Percentiles rank a stretch among this genome's conserved stretches.
These are phyloP conservation scores for Lagopus muta DNA, from an alignment of 2,113 vertebrate species.

Conservation along the genomic window DNA sequence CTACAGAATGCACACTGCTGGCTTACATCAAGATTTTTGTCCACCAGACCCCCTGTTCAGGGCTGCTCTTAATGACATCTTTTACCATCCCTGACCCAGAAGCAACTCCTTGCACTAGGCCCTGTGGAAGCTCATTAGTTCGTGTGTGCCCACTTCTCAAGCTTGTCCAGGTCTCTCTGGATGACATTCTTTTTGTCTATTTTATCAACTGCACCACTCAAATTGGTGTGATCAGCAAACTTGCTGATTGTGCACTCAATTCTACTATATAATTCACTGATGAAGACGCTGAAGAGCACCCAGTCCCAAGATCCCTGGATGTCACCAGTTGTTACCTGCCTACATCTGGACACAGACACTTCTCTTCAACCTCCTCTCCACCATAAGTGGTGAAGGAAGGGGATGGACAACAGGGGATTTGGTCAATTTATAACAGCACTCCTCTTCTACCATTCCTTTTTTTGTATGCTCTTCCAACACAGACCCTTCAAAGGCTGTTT, in stretches of 20 bases:
- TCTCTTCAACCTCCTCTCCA: not conserved
- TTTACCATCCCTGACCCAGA: too few species aligned
- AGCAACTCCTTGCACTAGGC: too few species aligned
- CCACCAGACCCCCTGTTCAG: too few species aligned
- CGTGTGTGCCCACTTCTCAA: not conserved
- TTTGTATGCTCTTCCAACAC: not conserved
- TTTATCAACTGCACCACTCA: not conserved
- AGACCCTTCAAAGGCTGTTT: not conserved
- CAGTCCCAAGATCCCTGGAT: not conserved
- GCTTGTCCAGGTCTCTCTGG: not conserved
- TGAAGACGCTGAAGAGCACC: not conserved
- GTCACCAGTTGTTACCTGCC: not conserved
- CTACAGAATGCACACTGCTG: too few species aligned
- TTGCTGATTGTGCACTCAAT: not conserved
- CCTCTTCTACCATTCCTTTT: not conserved
- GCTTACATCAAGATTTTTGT: too few species aligned
- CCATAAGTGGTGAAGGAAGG: not conserved
- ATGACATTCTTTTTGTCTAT: not conserved
- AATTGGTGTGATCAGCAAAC: not conserved
- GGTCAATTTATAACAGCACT: not conserved
- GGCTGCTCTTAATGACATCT: too few species aligned
- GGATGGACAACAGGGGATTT: not conserved
- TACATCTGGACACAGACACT: not conserved
- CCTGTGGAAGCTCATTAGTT: not conserved
- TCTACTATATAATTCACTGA: not conserved